A percentile compares a stretch with the other conserved stretches of the same genome.
Conservation (phyloP, 2,888 invertebrate species). For the Stenodera caucasica region DNA sequence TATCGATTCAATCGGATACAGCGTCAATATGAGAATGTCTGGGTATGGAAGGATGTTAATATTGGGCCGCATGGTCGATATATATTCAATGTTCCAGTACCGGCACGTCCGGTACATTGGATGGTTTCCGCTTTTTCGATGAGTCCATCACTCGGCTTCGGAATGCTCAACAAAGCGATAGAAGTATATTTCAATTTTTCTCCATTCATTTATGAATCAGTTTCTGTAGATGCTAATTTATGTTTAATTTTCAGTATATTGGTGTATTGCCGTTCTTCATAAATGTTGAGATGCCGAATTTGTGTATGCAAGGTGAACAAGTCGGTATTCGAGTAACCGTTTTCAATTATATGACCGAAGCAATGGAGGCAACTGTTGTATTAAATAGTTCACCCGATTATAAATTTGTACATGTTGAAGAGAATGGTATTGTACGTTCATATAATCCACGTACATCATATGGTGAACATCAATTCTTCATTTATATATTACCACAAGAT, state of each 20-base stretch:
- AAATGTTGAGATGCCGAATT: slow-evolving; percentile 86
- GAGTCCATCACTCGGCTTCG: slow-evolving; percentile 83
- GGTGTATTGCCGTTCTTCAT: slow-evolving; percentile 94
- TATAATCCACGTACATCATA: slow-evolving; percentile 89
- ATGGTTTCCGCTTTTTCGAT: slow-evolving; percentile 91
- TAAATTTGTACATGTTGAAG: slow-evolving; percentile 89
- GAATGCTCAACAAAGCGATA: slow-evolving; percentile 79
- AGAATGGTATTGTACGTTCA: slow-evolving; percentile 81
- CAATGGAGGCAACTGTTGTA: slow-evolving; percentile 86
- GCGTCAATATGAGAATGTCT: slow-evolving; percentile 90
- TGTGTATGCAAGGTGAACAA: slow-evolving; percentile 88
- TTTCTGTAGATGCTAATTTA: no score
- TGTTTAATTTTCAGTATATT: slow-evolving; percentile 65
- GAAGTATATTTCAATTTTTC: slow-evolving; percentile 58
- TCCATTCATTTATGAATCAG: no score
- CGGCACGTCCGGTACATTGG: slow-evolving; percentile 85
- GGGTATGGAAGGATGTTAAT: slow-evolving; percentile 94
- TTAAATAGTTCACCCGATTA: slow-evolving; percentile 82
- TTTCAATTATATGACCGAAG: slow-evolving; percentile 88
- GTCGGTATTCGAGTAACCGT: slow-evolving; percentile 89
- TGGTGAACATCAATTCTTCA: slow-evolving; percentile 94
- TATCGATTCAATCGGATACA: slow-evolving; percentile 85
- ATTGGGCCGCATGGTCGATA: slow-evolving; percentile 89
- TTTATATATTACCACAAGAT: slow-evolving; percentile 78
- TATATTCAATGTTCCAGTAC: slow-evolving; percentile 85